These are phyloP conservation scores for Euplagia quadripunctaria DNA, from an alignment of 2,888 invertebrate genomes.

Conservation along the genomic window DNA sequence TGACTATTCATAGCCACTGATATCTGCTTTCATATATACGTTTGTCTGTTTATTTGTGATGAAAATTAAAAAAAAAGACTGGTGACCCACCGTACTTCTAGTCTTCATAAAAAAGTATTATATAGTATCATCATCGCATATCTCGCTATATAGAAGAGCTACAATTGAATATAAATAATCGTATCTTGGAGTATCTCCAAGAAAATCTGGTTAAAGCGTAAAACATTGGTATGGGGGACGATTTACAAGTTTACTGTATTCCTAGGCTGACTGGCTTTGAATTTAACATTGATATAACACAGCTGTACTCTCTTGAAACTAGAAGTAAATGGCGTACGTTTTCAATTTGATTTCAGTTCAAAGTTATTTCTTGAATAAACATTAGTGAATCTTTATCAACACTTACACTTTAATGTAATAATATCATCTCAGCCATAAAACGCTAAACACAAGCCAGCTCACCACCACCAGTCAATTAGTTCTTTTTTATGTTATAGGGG, in stretches of 20 bases:
- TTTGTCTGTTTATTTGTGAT: no score
- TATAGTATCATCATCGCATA: not conserved
- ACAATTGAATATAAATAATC: conserved; percentile 30
- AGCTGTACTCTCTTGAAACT: not conserved
- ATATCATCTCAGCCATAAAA: no score
- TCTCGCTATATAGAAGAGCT: not conserved
- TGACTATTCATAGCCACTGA: no score
- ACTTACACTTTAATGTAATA: not conserved
- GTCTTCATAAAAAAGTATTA: no score
- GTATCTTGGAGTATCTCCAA: conserved; percentile 47
- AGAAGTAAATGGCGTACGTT: not conserved
- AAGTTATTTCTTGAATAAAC: not conserved
- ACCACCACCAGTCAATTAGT: no score
- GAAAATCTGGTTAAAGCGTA: conserved; percentile 47
- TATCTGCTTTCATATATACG: no score
- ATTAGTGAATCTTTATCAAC: not conserved
- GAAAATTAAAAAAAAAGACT: no score
- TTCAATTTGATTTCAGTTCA: not conserved
- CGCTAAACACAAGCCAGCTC: no score
- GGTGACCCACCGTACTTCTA: no score
- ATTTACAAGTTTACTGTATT: conserved; percentile 38
- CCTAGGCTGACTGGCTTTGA: conserved; percentile 12
- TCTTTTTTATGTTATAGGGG: no score
- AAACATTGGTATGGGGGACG: conserved; percentile 45
- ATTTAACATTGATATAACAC: conserved; percentile 14